A percentile compares a stretch with the other conserved stretches of the same genome.
phyloP scores from a whole-genome alignment of 2,797 vertebrate species.

The Streptopelia turtur region DNA sequence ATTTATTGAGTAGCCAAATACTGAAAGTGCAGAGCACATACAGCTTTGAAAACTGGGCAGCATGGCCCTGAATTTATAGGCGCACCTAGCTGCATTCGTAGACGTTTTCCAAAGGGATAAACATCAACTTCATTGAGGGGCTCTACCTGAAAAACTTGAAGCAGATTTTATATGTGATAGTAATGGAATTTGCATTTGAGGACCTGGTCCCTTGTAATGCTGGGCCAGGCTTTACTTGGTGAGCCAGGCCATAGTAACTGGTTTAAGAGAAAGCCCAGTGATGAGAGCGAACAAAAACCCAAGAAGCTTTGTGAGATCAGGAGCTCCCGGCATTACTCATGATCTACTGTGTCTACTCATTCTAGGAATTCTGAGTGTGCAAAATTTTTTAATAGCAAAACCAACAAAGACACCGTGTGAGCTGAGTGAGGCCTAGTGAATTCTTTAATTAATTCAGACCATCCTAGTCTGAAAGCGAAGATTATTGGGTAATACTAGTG shows the following conservation, averaged over 20 bases:
- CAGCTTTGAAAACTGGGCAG: no score
- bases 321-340: not conserved
- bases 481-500: not conserved
- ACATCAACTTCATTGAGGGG: not conserved
- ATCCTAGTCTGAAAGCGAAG: not conserved
- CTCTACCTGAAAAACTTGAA: not conserved
- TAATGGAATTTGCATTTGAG: not conserved
- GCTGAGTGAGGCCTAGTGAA: not conserved
- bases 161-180: not conserved
- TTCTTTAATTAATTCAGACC: not conserved
- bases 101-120: not conserved
- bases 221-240: not conserved
- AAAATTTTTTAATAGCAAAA: not conserved
- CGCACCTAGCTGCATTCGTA: not conserved
- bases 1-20: no score
- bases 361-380: not conserved
- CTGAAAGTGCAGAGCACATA: not conserved
- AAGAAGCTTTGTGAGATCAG: not conserved
- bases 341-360: not conserved
- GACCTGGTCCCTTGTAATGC: no score
- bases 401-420: not conserved
- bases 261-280: not conserved
- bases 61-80: not conserved
- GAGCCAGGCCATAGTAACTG: not conserved
- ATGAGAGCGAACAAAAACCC: not conserved